A percentile compares a stretch with the other conserved stretches of the same genome.
Conservation (phyloP, 2,888 invertebrate species). For the Frankliniella intonsa region DNA sequence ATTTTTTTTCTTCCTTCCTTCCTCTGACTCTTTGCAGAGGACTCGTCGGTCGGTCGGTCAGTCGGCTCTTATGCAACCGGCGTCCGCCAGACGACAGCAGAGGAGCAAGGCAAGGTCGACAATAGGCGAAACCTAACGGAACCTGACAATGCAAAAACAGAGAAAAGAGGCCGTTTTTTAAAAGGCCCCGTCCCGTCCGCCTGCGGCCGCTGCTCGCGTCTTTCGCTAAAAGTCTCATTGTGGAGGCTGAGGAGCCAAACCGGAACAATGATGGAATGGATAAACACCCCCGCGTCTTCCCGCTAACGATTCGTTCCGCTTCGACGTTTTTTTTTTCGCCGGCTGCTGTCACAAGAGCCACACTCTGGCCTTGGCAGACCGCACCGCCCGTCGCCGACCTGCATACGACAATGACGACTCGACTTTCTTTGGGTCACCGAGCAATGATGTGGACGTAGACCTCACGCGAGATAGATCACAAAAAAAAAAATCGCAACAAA, state of each 20-base stretch:
- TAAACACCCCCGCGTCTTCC: background rate
- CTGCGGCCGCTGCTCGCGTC: background rate
- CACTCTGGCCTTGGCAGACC: background rate
- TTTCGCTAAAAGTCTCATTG: background rate
- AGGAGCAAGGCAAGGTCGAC: background rate
- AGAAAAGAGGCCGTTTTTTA: background rate
- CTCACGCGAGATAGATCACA: no score
- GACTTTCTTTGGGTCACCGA: no score
- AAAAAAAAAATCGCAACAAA: no score
- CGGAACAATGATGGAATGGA: conserved; percentile 7
- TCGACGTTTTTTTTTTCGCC: background rate
- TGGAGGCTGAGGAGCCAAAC: background rate
- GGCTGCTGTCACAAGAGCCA: background rate
- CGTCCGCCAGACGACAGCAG: background rate
- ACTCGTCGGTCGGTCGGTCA: no score
- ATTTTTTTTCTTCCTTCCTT: no score
- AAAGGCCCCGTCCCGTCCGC: background rate
- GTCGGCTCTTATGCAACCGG: background rate
- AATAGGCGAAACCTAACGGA: background rate
- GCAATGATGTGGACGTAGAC: no score
- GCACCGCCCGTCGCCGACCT: no score
- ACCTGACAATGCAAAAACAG: background rate
- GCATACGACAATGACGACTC: no score
- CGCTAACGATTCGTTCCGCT: background rate
- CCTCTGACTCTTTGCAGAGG: no score